Percentiles rank a stretch among this genome's conserved stretches.
Evolutionary conservation across 2,797 vertebrate genomes (phyloP).

Genomic region (Rhabdophis nuchalis): DNA sequence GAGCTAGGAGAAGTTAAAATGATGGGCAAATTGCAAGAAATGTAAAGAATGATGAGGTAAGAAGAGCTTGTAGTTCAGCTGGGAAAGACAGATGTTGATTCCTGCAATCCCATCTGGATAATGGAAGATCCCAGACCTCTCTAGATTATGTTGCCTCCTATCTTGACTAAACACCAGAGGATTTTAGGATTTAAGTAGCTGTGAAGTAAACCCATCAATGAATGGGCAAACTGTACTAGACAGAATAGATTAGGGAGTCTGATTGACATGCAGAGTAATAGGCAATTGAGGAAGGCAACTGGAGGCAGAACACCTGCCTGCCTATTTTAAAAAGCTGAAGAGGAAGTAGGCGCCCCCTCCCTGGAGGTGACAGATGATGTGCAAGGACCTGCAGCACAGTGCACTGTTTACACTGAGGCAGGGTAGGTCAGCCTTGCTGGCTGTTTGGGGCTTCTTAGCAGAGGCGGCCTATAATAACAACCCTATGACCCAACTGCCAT

Average conservation of each 20-base stretch:
- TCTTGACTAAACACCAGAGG: not conserved
- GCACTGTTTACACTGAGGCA: constrained; percentile 79
- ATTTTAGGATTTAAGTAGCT: not conserved
- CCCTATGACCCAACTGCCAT: constrained; percentile 53
- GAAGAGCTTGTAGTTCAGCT: not conserved
- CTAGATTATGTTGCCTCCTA: not conserved
- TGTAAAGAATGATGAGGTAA: constrained; percentile 31
- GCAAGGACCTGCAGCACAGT: constrained; percentile 85
- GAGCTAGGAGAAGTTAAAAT: not conserved
- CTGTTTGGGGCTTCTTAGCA: constrained; percentile 69
- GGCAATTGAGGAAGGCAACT: not conserved
- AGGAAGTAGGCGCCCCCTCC: constrained; percentile 79
- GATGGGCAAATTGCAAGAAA: not conserved
- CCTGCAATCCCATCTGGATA: not conserved
- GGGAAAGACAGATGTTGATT: not conserved
- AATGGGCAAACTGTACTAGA: not conserved
- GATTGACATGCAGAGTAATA: not conserved
- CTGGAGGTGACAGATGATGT: constrained; percentile 76
- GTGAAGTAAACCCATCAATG: not conserved
- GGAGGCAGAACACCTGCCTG: not conserved
- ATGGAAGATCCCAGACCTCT: not conserved
- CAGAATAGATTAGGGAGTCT: not conserved
- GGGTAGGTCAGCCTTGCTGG: constrained; percentile 71
- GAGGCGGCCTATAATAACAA: constrained; percentile 73
- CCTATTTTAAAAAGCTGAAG: constrained; percentile 78